Evolutionary conservation across 37 sponge, comb jelly and placozoan species (phyloP).

Genomic region (Aplysina aerophoba): DNA sequence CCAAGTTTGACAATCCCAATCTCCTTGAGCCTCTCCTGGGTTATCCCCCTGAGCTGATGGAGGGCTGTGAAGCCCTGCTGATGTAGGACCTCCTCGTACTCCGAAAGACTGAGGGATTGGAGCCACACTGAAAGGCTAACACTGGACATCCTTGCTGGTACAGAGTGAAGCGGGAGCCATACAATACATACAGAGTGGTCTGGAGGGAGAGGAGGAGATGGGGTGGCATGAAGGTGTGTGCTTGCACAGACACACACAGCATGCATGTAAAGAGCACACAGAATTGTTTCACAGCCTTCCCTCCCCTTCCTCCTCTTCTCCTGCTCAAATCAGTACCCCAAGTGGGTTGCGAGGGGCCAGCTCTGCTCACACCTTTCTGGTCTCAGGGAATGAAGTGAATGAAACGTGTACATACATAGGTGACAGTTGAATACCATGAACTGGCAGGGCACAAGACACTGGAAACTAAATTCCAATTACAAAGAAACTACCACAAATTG

Average conservation of each 20-base stretch:
- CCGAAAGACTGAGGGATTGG: constrained; percentile 49
- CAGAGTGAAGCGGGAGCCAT: neutral
- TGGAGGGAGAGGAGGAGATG: neutral
- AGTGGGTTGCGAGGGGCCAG: no score
- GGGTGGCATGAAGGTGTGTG: neutral
- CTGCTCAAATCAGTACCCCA: no score
- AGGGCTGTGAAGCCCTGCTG: constrained; percentile 30
- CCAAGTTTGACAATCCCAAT: constrained; percentile 71
- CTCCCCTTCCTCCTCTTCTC: no score
- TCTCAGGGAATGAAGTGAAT: no score
- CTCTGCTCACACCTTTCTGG: no score
- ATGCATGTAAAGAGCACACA: no score
- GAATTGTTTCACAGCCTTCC: no score
- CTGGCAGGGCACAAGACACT: no score
- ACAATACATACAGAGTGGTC: neutral
- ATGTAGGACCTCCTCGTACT: constrained; percentile 53
- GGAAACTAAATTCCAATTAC: no score
- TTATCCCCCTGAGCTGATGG: constrained; percentile 6
- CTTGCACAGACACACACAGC: neutral
- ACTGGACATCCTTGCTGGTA: neutral
- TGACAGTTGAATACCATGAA: no score
- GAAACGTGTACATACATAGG: no score
- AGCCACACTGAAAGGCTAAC: constrained; percentile 49
- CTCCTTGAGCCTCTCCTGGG: constrained; percentile 42
- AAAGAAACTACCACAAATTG: no score